Evolutionary conservation across 2,888 invertebrate species (phyloP).

Genomic region (Blastobasis lacticolella): DNA sequence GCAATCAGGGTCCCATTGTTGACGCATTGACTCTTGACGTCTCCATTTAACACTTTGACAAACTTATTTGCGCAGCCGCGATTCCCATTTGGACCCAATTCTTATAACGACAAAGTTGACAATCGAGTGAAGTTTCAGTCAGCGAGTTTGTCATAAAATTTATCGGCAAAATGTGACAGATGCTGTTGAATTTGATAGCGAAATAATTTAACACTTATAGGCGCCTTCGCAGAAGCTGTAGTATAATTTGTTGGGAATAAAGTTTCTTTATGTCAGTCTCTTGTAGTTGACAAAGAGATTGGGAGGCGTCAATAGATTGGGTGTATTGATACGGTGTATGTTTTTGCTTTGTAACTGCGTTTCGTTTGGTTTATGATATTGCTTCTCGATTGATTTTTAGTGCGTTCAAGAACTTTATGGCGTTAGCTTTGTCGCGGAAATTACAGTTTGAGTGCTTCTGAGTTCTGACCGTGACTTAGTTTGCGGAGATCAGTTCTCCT

Average conservation of each 20-base stretch:
- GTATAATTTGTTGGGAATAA: slow-evolving; percentile 60
- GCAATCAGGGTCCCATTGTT: slow-evolving; percentile 64
- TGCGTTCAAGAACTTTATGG: no score
- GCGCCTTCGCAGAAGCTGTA: slow-evolving; percentile 51
- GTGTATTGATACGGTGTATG: slow-evolving; percentile 13
- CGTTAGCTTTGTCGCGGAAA: no score
- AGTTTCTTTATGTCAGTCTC: slow-evolving; percentile 18
- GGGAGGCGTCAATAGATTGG: slow-evolving; percentile 12
- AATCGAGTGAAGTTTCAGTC: neutral
- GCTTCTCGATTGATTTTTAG: no score
- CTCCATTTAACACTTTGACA: slow-evolving; percentile 44
- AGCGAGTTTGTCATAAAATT: slow-evolving; percentile 1
- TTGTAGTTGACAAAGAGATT: slow-evolving; percentile 11
- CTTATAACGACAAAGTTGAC: neutral
- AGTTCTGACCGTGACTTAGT: no score
- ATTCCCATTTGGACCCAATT: slow-evolving; percentile 11
- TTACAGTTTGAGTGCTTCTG: no score
- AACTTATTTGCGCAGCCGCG: slow-evolving; percentile 17
- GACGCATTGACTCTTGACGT: slow-evolving; percentile 55
- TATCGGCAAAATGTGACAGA: slow-evolving; percentile 16
- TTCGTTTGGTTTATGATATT: no score
- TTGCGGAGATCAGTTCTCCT: no score
- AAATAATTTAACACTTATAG: slow-evolving; percentile 39
- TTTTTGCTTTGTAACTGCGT: slow-evolving; percentile 6
- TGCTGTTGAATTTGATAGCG: slow-evolving; percentile 32